Evolutionary conservation across 1,140 invertebrate species (phyloP).

Genomic region (Drosophila mojavensis): DNA sequence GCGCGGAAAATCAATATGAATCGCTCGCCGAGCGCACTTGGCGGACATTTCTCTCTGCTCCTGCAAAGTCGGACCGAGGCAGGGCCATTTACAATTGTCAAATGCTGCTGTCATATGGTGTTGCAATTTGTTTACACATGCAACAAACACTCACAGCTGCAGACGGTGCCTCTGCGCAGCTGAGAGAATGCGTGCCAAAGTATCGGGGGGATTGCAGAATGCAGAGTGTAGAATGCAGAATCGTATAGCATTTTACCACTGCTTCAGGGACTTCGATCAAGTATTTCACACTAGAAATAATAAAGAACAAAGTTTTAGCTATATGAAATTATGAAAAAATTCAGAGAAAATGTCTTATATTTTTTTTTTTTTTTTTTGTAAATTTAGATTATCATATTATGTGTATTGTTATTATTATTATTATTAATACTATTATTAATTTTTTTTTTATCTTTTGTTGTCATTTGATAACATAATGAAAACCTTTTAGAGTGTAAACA

Average conservation of each 20-base stretch:
- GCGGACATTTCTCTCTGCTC: conserved; percentile 17
- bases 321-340: no score
- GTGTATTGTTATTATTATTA: no score
- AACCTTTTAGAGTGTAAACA: no score
- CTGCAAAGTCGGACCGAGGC: conserved; percentile 3
- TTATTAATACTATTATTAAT: no score
- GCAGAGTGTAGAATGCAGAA: conserved; percentile 5
- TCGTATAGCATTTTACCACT: neutral
- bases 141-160: conserved; percentile 29
- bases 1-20: conserved; percentile 30
- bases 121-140: conserved; percentile 81
- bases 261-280: conserved; percentile 14
- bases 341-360: no score
- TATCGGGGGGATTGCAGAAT: conserved; percentile 18
- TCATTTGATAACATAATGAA: no score
- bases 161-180: conserved; percentile 37
- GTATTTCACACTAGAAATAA: neutral
- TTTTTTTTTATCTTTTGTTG: no score
- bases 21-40: conserved; percentile 19
- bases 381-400: no score
- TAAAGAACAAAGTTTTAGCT: neutral
- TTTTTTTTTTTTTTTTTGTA: no score
- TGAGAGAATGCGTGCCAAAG: conserved; percentile 34
- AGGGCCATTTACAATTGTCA: conserved; percentile 78
- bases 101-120: conserved; percentile 74